phyloP scores from a whole-genome alignment of 2,797 vertebrate genomes.

The Tiaroga cobitis region DNA sequence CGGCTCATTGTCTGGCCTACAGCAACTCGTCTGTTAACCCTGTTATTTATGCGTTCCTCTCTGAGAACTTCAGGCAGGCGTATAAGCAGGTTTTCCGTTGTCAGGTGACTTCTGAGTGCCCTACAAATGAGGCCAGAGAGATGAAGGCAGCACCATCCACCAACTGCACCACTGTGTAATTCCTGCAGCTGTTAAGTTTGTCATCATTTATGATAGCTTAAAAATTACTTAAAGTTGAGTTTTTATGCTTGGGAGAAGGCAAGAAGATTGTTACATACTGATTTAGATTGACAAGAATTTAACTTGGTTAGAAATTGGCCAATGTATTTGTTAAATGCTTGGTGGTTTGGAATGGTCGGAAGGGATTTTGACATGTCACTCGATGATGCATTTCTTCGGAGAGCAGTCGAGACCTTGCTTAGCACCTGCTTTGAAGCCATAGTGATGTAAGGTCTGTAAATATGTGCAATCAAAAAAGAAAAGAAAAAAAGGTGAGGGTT shows the following conservation, averaged over 20 bases:
- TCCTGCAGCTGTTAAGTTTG: neutral
- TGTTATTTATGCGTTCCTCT: conserved; percentile 96
- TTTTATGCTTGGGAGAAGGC: neutral
- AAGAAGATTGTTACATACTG: neutral
- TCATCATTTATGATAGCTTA: neutral
- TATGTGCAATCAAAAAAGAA: conserved; percentile 13
- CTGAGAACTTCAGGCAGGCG: conserved; percentile 96
- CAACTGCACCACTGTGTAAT: conserved; percentile 93
- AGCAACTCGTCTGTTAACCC: conserved; percentile 99
- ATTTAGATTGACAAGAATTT: neutral
- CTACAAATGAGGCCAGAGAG: conserved; percentile 83
- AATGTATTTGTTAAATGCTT: neutral
- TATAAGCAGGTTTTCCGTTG: conserved; percentile 97
- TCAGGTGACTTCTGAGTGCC: conserved; percentile 72
- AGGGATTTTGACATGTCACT: neutral
- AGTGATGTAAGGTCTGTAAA: conserved; percentile 26
- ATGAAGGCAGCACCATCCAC: conserved; percentile 87
- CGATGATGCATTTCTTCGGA: neutral
- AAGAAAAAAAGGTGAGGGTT: neutral
- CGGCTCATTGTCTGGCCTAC: conserved; percentile 95
- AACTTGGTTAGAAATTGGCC: neutral
- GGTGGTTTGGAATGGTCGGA: neutral
- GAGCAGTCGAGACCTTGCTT: neutral
- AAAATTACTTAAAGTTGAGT: neutral
- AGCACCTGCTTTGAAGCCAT: conserved; percentile 6